Base-by-base conservation (phyloP, 2,113 vertebrate species). In the Nothobranchius furzeri region DNA sequence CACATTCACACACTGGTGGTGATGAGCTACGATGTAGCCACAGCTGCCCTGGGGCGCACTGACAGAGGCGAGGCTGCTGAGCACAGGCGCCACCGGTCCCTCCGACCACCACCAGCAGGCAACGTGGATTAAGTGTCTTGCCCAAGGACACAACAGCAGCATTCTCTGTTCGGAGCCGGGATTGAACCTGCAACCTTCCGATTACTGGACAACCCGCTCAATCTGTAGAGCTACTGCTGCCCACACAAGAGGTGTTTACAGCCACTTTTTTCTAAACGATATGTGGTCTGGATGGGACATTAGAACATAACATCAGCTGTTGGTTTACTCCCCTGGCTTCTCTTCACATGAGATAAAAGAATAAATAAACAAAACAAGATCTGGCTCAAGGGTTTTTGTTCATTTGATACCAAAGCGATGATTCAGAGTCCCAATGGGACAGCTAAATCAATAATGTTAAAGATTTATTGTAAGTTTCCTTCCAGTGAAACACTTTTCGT, bases 211-310 rank as follows among this genome's bases (percentile, higher is more conserved):
- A 20, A 20, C 20, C 20, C 20, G 20, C 20, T 20, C 20, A 20
- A 20, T 1, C 20, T 20, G 20, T 20, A 20, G 20, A 20, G 20
- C 20, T 20, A 1, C 20, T 20, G 20, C 20, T 20, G 35, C 51
- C 25, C 59, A 70, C 35, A 15, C 45, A 70, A 62, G 30, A 37
- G 30, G 50, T 52, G 46, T 62, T 55, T 48, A 55, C 24, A 17
- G 36, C 10, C 36, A 3, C 24, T 55, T 66, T 54, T 59, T 13
- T 36, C 15, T 30, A 78, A 78, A 62, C 67, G 68, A 14, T 60
- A 50, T 55, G 67, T 35, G 77, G 74, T 71, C 70, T 77, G 77
- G 66, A 77, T 42, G 42, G 43, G 43, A 77, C 55, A 57, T 76
- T 49, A 80, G 74, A 80, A 66, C 25, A 20, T 24, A 0, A 63